A percentile compares a stretch with the other conserved stretches of the same genome.
phyloP scores from a whole-genome alignment of 2,797 vertebrate genomes.

The Thalassophryne amazonica region DNA sequence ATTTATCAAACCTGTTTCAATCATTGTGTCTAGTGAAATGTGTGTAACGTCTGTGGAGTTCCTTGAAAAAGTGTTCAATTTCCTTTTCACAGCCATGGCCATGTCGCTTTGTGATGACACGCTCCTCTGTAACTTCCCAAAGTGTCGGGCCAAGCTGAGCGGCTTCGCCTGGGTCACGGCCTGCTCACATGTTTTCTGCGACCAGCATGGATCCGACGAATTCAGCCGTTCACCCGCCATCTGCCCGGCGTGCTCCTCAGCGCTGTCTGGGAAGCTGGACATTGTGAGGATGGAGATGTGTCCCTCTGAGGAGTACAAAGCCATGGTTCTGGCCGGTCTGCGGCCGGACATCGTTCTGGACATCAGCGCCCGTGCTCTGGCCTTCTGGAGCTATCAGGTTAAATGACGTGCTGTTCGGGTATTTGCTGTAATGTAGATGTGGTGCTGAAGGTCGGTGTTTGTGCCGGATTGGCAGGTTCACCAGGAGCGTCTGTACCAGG shows the following conservation, averaged over 20 bases:
- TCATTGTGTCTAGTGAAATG: too few species aligned
- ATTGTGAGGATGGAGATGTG: constrained; percentile 86
- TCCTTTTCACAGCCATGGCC: constrained; percentile 48
- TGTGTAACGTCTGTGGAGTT: too few species aligned
- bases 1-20: too few species aligned
- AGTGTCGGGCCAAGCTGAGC: constrained; percentile 82
- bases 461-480: constrained; percentile 74
- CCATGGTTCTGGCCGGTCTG: constrained; percentile 87
- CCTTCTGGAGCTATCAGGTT: constrained; percentile 94
- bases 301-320: constrained; percentile 89
- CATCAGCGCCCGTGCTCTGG: constrained; percentile 84
- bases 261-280: constrained; percentile 87
- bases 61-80: not conserved
- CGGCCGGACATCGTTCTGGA: constrained; percentile 86
- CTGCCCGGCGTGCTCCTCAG: constrained; percentile 87
- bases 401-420: not conserved
- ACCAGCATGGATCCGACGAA: constrained; percentile 86
- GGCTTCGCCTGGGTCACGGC: constrained; percentile 90
- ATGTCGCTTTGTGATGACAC: constrained; percentile 81
- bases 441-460: constrained; percentile 41
- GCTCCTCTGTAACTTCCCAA: constrained; percentile 86
- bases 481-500: constrained; percentile 88
- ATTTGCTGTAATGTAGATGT: not conserved
- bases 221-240: constrained; percentile 84
- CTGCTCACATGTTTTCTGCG: constrained; percentile 90